A percentile compares a stretch with the other conserved stretches of the same genome.
These are phyloP conservation scores for Operophtera brumata DNA, from an alignment of 2,888 invertebrate species.

Conservation along the genomic window DNA sequence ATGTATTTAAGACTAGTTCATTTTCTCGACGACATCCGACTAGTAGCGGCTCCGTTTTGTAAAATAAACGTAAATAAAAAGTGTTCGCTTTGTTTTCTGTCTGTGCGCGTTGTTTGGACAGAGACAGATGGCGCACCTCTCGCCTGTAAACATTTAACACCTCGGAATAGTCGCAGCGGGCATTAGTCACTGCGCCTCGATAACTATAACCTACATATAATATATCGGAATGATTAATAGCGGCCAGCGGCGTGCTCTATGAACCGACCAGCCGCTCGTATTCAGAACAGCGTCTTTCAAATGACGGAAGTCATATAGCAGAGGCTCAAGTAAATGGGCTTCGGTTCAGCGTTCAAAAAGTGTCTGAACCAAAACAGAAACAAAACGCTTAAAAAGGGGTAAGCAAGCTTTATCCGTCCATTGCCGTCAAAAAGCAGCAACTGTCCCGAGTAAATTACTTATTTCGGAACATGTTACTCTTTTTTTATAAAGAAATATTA, in stretches of 20 bases:
- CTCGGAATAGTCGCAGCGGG: slow-evolving; percentile 40
- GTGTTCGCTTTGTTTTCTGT: slow-evolving; percentile 36
- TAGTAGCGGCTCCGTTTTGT: slow-evolving; percentile 20
- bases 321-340: no score
- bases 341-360: no score
- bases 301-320: no score
- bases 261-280: slow-evolving; percentile 28
- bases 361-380: no score
- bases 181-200: slow-evolving; percentile 38
- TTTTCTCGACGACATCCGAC: slow-evolving; percentile 7
- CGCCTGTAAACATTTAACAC: slow-evolving; percentile 68
- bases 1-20: slow-evolving; percentile 16
- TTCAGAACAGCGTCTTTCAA: no score
- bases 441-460: no score
- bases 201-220: slow-evolving; percentile 50
- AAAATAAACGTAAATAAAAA: slow-evolving; percentile 27
- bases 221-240: slow-evolving; percentile 62
- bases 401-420: no score
- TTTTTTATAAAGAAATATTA: no score
- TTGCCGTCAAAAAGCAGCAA: no score
- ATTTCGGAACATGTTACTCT: no score
- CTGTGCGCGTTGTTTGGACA: slow-evolving; percentile 53
- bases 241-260: slow-evolving; percentile 14
- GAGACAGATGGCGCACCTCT: slow-evolving; percentile 57
- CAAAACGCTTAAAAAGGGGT: no score